These are phyloP conservation scores for Micropterix aruncella DNA, from an alignment of 2,888 invertebrate genomes.

Conservation along the genomic window DNA sequence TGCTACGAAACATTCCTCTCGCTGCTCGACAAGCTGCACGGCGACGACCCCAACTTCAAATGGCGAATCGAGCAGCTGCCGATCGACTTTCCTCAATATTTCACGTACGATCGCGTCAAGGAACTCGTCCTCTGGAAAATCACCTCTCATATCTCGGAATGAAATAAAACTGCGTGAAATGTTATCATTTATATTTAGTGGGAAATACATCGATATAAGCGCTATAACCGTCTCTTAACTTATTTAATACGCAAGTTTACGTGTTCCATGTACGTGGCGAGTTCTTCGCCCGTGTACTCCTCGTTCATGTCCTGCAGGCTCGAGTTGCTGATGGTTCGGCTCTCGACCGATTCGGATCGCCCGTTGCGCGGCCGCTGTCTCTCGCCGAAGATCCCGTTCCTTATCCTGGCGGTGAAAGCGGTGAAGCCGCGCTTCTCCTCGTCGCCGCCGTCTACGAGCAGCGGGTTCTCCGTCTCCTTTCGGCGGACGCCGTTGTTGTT, in stretches of 20 bases:
- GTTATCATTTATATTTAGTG: too few species aligned
- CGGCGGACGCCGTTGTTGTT: conserved; percentile 16
- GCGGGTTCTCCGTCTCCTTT: conserved; percentile 23
- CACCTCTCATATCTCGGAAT: conserved; percentile 19
- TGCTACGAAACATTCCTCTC: conserved; percentile 74
- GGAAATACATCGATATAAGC: too few species aligned
- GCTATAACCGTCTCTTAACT: too few species aligned
- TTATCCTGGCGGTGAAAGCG: conserved; percentile 17
- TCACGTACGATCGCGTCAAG: conserved; percentile 65
- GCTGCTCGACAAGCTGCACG: conserved; percentile 36
- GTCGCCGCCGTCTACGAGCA: conserved; percentile 14
- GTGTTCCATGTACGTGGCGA: conserved; percentile 55
- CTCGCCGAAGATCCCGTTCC: conserved; percentile 11
- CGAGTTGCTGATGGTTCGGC: conserved; percentile 55
- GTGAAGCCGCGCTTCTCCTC: conserved; percentile 23
- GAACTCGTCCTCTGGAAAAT: conserved; percentile 66
- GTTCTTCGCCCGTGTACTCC: conserved; percentile 51
- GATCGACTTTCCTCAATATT: conserved; percentile 66
- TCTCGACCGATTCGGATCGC: conserved; percentile 29
- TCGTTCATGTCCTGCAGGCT: conserved; percentile 59
- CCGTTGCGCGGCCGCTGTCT: conserved; percentile 17
- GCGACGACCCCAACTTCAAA: conserved; percentile 25
- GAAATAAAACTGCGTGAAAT: too few species aligned
- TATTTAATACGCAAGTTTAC: conserved; percentile 31
- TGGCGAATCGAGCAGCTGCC: conserved; percentile 49